phyloP scores from a whole-genome alignment of 2,797 vertebrate species.

The Channallabes apus region DNA sequence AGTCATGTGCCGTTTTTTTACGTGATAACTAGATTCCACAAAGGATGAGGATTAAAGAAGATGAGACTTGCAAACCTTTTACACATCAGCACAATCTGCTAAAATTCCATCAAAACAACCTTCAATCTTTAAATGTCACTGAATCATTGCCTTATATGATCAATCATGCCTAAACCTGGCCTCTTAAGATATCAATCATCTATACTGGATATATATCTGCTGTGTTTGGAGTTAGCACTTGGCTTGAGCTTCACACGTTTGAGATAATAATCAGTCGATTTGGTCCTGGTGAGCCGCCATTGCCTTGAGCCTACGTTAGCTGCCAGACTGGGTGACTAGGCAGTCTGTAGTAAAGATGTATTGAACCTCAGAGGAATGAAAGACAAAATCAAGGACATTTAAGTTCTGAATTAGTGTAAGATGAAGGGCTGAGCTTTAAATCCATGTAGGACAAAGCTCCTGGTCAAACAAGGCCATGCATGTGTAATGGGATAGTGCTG shows the following conservation, averaged over 20 bases:
- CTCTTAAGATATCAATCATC: not conserved
- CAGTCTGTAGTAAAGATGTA: conserved; percentile 10
- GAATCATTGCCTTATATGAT: conserved; percentile 24
- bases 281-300: conserved; percentile 23
- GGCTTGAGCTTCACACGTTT: conserved; percentile 31
- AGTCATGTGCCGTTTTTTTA: not conserved
- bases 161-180: conserved; percentile 32
- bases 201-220: conserved; percentile 35
- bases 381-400: not conserved
- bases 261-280: conserved; percentile 46
- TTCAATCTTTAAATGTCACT: conserved; percentile 19
- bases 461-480: not conserved
- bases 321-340: conserved; percentile 7
- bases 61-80: not conserved
- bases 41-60: not conserved
- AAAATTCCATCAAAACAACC: not conserved
- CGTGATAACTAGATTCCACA: not conserved
- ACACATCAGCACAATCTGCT: conserved; percentile 1
- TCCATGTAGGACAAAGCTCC: not conserved
- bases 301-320: conserved; percentile 19
- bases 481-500: conserved; percentile 26
- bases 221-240: conserved; percentile 39
- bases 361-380: conserved; percentile 9
- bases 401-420: not conserved
- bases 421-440: not conserved